Percentiles rank a stretch among this genome's conserved stretches.
Evolutionary conservation across 2,113 vertebrate genomes (phyloP).

Genomic region (Cryptomyrus ogoouensis): DNA sequence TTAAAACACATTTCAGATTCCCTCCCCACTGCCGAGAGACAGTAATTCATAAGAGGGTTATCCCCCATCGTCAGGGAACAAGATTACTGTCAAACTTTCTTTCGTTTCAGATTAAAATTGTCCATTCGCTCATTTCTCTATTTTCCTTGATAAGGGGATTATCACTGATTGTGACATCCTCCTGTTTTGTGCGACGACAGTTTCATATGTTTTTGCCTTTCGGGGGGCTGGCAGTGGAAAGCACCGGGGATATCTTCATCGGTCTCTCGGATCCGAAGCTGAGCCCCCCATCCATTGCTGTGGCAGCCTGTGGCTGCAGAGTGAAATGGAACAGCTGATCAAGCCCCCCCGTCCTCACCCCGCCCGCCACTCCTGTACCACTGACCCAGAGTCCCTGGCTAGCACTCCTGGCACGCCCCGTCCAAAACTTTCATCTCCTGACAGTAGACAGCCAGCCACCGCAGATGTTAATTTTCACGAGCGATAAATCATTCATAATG

Average conservation of each 20-base stretch:
- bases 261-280: neutral
- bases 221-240: neutral
- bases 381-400: conserved; percentile 35
- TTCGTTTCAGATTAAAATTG: neutral
- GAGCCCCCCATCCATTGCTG: neutral
- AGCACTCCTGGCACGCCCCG: conserved; percentile 41
- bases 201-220: neutral
- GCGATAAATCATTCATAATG: conserved; percentile 56
- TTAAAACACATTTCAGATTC: neutral
- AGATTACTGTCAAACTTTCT: neutral
- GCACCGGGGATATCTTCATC: neutral
- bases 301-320: neutral
- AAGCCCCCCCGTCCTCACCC: neutral
- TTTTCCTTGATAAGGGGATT: neutral
- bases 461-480: conserved; percentile 51
- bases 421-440: conserved; percentile 52
- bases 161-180: neutral
- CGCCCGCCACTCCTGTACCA: neutral
- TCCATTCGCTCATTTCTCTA: neutral
- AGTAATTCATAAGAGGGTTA: neutral
- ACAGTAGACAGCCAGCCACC: conserved; percentile 51
- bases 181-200: neutral
- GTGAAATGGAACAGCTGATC: neutral
- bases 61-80: neutral
- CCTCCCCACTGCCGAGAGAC: neutral